Evolutionary conservation across 2,113 vertebrate species (phyloP), one percentile per base, ranked within the genome.

Genomic region (Menidia beryllina): DNA sequence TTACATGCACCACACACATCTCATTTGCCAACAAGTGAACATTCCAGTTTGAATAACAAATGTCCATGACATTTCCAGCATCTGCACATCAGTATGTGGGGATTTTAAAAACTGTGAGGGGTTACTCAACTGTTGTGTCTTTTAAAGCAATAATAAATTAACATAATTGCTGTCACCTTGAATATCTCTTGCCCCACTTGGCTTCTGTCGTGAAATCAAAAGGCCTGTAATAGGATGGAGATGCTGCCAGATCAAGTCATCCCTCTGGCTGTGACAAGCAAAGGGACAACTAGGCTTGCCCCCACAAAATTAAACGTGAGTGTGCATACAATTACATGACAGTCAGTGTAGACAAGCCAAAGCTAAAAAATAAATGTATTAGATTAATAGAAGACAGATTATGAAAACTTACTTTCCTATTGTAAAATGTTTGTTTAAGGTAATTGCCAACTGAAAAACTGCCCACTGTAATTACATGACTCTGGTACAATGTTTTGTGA

Each of bases 211-310:
- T 48, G 62, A 84, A 85, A 80, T 88, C 72, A 70, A 81, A 89
- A 73, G 64, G 53, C 62, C 66, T 70, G 71, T 74, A 85, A 83
- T 80, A 77, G 75, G 77, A 85, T 60, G 57, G 68, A 86, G 50
- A 78, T 57, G 47, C 69, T 79, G 81, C 83, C 79, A 81, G 81
- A 76, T 75, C n/a, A 39, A 79, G 59, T 86, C 75, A 73, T 81
- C 72, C 67, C 81, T 65, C 50, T 76, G 70, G 75, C 79, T 75
- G 66, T 73, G 71, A 75, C 54, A 62, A 72, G 72, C 34, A 75
- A 49, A 60, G 71, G 75, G 74, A 79, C 72, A 70, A 57, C 47
- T 58, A 72, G 66, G 72, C 79, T 56, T 39, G 23, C 57, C 67
- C 52, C 49, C 73, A 83, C 50, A 59, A 77, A 83, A 72, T 75